A percentile compares a stretch with the other conserved stretches of the same genome.
These are phyloP conservation scores for Acanthurus leucopareius DNA, from an alignment of 2,797 vertebrate genomes.

Conservation along the genomic window DNA sequence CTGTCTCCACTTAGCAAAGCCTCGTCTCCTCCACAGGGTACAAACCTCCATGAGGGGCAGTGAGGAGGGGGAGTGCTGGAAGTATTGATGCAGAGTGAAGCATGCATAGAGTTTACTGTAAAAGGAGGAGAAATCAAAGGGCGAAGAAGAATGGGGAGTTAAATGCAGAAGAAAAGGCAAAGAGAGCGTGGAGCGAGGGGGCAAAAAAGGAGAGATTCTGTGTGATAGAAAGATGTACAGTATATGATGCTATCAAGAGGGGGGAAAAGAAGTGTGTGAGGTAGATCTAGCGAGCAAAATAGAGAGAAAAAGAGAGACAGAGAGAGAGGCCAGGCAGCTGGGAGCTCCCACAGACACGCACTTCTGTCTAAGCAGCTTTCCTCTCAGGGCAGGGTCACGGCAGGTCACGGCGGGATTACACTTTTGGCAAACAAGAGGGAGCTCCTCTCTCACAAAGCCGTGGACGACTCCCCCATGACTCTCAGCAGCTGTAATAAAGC, in stretches of 20 bases:
- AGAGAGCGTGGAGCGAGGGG: conserved; percentile 13
- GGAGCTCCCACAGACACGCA: conserved; percentile 83
- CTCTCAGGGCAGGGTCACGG: conserved; percentile 85
- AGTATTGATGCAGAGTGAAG: conserved; percentile 47
- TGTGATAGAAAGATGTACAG: conserved; percentile 12
- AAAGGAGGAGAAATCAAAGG: conserved; percentile 23
- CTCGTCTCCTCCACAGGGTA: conserved; percentile 58
- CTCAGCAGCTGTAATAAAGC: conserved; percentile 88
- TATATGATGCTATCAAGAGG: conserved; percentile 10
- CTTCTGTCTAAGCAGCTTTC: conserved; percentile 89
- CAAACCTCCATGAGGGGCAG: conserved; percentile 45
- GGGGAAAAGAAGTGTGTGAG: not conserved
- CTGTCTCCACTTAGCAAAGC: conserved; percentile 81
- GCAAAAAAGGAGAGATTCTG: not conserved
- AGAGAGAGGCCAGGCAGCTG: conserved; percentile 73
- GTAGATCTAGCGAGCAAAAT: conserved; percentile 50
- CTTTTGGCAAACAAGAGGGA: conserved; percentile 90
- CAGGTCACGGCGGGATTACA: conserved; percentile 87
- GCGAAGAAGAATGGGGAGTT: conserved; percentile 8
- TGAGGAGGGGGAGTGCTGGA: conserved; percentile 36
- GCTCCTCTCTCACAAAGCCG: conserved; percentile 82
- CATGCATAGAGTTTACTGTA: conserved; percentile 28
- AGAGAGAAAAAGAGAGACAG: conserved; percentile 49
- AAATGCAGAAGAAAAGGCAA: conserved; percentile 5
- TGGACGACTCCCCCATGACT: conserved; percentile 86